phyloP scores from a whole-genome alignment of 64 coral and sea anemone genomes.

The Acropora tenuis region DNA sequence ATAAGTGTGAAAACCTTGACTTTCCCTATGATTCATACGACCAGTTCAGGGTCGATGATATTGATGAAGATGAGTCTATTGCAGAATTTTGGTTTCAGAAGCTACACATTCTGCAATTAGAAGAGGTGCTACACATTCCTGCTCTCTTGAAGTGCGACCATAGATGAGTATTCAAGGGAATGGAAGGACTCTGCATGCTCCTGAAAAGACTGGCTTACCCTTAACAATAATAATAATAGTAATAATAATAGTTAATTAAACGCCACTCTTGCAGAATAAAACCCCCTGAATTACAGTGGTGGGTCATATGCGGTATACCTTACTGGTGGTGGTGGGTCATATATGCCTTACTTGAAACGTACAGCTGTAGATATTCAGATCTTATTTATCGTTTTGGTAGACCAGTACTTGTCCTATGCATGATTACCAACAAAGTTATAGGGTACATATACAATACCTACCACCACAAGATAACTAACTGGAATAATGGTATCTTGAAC shows the following conservation, averaged over 20 bases:
- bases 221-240: no score
- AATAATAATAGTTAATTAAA: no score
- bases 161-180: slow-evolving; percentile 41
- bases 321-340: no score
- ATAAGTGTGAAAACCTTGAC: slow-evolving; percentile 3
- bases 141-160: slow-evolving; percentile 20
- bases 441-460: slow-evolving; percentile 25
- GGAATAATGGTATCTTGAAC: slow-evolving; percentile 47
- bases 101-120: background rate
- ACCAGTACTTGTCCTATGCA: slow-evolving; percentile 35
- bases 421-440: slow-evolving; percentile 52
- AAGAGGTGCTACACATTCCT: slow-evolving; percentile 28
- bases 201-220: slow-evolving; percentile 36
- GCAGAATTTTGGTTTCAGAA: background rate
- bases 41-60: background rate
- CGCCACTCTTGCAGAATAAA: no score
- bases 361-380: slow-evolving; percentile 28
- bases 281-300: no score
- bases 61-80: background rate
- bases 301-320: no score
- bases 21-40: slow-evolving; percentile 28
- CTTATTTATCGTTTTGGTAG: slow-evolving; percentile 23
- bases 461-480: slow-evolving; percentile 29
- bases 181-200: slow-evolving; percentile 33
- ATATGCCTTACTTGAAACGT: no score